These are phyloP conservation scores for Phoxinus phoxinus DNA, from an alignment of 2,113 vertebrate species.

Conservation along the genomic window DNA sequence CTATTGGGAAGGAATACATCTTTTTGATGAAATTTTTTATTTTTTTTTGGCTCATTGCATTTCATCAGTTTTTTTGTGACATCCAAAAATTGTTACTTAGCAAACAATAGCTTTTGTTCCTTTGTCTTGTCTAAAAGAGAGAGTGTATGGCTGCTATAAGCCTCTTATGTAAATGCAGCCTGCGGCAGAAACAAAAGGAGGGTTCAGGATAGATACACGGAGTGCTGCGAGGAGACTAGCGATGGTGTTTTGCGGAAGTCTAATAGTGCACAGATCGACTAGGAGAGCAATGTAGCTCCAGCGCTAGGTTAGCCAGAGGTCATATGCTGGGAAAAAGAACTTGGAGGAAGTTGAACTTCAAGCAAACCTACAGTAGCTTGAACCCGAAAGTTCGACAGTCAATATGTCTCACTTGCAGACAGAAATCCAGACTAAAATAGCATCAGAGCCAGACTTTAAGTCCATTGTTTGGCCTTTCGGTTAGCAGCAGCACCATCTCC, in stretches of 20 bases:
- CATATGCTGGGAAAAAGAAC: not conserved
- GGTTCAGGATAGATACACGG: slow-evolving; percentile 74
- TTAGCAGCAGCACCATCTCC: slow-evolving; percentile 62
- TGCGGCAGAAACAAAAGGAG: slow-evolving; percentile 78
- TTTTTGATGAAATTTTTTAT: slow-evolving; percentile 44
- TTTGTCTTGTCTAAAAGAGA: slow-evolving; percentile 75
- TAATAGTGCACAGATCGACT: slow-evolving; percentile 39
- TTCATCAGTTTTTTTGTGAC: slow-evolving; percentile 68
- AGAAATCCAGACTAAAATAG: not conserved
- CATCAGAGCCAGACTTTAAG: slow-evolving; percentile 30
- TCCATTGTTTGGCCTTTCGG: slow-evolving; percentile 60
- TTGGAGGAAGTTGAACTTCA: slow-evolving; percentile 11
- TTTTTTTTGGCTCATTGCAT: slow-evolving; percentile 39
- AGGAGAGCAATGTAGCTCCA: slow-evolving; percentile 36
- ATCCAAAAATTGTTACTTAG: slow-evolving; percentile 79
- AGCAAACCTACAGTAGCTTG: not conserved
- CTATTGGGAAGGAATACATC: slow-evolving; percentile 39
- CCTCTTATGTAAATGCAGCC: slow-evolving; percentile 82
- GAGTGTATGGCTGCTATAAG: slow-evolving; percentile 75
- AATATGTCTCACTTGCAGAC: slow-evolving; percentile 41
- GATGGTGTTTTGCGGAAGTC: slow-evolving; percentile 48
- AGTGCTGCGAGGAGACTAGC: slow-evolving; percentile 56
- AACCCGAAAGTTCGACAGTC: not conserved
- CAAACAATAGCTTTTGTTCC: slow-evolving; percentile 80
- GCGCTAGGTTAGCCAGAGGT: slow-evolving; percentile 55